These are phyloP conservation scores for Paedocypris micromegethes DNA, from an alignment of 2,797 vertebrate genomes.

Conservation along the genomic window DNA sequence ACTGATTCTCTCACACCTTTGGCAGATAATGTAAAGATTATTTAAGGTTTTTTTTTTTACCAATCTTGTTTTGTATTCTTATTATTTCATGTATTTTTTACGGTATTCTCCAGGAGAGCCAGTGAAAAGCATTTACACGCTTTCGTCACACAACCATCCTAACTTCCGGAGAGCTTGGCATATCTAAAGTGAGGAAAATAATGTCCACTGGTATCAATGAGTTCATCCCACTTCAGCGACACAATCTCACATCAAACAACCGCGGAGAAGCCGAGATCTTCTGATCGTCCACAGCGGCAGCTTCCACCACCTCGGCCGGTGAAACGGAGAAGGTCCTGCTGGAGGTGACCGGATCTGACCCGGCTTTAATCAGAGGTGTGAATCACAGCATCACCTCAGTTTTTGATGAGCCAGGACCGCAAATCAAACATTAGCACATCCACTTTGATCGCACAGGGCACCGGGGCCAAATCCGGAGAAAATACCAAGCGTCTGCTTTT, in stretches of 20 bases:
- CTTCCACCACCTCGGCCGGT: conserved; percentile 1
- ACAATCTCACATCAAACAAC: conserved; percentile 23
- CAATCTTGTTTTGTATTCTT: no score
- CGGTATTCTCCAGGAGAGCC: no score
- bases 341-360: background rate
- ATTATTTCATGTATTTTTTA: no score
- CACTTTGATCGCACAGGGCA: conserved; percentile 26
- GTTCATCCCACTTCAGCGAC: conserved; percentile 1
- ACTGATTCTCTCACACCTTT: no score
- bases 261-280: conserved; percentile 12
- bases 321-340: background rate
- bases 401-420: conserved; percentile 6
- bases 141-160: no score
- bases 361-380: conserved; percentile 30
- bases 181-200: no score
- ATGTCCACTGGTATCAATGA: background rate
- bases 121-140: no score
- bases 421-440: conserved; percentile 12
- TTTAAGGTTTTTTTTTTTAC: no score
- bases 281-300: conserved; percentile 11
- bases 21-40: no score
- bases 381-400: conserved; percentile 2
- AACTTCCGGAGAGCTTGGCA: no score
- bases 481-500: conserved; percentile 22
- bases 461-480: conserved; percentile 14